phyloP scores from a whole-genome alignment of 2,113 vertebrate genomes.

The Bubo bubo region DNA sequence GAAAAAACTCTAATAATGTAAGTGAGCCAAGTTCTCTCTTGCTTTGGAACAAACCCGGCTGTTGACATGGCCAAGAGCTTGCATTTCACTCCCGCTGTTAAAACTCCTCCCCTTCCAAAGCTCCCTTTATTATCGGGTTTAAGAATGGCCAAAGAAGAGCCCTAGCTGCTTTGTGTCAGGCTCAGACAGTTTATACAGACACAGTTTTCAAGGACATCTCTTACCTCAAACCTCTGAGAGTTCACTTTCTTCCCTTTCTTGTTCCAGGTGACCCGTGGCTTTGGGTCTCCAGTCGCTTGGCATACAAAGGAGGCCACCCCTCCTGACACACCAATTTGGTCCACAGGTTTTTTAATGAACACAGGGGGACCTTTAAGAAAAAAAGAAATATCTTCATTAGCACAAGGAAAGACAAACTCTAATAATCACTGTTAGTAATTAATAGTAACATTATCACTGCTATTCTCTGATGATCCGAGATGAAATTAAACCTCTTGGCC shows the following conservation, averaged over 20 bases:
- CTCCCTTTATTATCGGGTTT: not conserved
- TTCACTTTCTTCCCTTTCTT: slow-evolving; percentile 99
- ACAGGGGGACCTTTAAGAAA: slow-evolving; percentile 76
- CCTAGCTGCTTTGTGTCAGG: not conserved
- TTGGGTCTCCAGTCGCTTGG: slow-evolving; percentile 92
- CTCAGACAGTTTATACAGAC: not conserved
- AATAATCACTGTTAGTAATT: not conserved
- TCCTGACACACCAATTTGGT: slow-evolving; percentile 95
- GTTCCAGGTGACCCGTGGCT: slow-evolving; percentile 95
- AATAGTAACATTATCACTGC: not conserved
- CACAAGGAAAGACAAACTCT: not conserved
- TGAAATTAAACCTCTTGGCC: not conserved
- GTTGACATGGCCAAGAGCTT: slow-evolving; percentile 18
- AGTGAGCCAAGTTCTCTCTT: not conserved
- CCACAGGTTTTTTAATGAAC: slow-evolving; percentile 91
- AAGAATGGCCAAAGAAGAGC: not conserved
- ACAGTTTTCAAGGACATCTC: not conserved
- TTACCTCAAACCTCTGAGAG: slow-evolving; percentile 96
- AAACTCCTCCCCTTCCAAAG: slow-evolving; percentile 8
- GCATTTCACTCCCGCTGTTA: slow-evolving; percentile 20
- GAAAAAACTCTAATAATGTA: not conserved
- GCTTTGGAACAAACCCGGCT: slow-evolving; percentile 33
- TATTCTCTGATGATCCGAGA: not conserved
- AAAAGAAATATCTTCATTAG: not conserved
- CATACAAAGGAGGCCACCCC: slow-evolving; percentile 98